Base-by-base conservation (phyloP, 2,113 vertebrate species). In the Passer montanus region DNA sequence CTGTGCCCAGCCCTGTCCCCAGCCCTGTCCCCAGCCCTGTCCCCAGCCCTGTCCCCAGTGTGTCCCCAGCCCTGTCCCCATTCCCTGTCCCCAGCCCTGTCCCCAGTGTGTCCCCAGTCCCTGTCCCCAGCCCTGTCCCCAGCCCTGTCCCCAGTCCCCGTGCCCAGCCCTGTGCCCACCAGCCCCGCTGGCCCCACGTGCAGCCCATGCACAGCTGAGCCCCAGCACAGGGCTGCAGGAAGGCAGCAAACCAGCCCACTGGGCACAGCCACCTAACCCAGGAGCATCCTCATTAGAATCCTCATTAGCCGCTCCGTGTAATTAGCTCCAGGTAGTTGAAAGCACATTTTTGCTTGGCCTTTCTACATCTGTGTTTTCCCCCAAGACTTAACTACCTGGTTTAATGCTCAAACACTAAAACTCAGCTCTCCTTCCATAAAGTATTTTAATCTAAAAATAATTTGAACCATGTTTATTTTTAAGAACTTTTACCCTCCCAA, bases 401-500 rank as follows among this genome's bases (percentile, higher is more conserved):
- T 96, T 96, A 92, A 73, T 88, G 93, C 93, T 97, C 93, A 89
- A 66, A 84, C 2, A 64, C 88, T 95, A 95, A 93, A 95, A 91
- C 93, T 94, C 93, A 78, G 59, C 68, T 90, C 78, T 90, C 76
- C 44, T 74, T 75, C 63, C 78, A 87, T 85, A 74, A 95, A 87
- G 68, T 77, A 94, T 94, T 95, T 89, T 92, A 96, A 97, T 98
- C 95, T 84, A 94, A 97, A 96, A 97, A 95, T 97, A 97, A 97
- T 97, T 93, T 47, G 91, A 96, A 97, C 89, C 93, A 97, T 90
- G 53, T 89, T 98, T 81, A 55, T 95, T 97, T 97, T 97, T 87
- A 96, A 97, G 95, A 97, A 93, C 93, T 86, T 93, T 89, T 94
- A 96, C 93, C 95, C 89, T 91, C 96, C 94, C 93, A 91, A 96